Percentiles rank a stretch among this genome's conserved stretches.
Conservation (phyloP, 2,113 vertebrate species). For the Sebastes schlegelii region DNA sequence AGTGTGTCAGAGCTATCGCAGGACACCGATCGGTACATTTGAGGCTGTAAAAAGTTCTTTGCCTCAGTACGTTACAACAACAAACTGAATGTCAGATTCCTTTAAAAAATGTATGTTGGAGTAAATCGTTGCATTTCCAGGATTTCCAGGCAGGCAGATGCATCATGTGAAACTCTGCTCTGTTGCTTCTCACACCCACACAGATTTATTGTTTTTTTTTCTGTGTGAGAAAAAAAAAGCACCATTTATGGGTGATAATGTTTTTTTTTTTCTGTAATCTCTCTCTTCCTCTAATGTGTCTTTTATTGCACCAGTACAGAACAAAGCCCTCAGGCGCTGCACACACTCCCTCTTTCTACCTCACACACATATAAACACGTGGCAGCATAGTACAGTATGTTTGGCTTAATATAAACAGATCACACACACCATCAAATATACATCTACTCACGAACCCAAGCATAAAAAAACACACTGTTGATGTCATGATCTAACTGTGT, state of each 20-base stretch:
- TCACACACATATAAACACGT: conserved; percentile 22
- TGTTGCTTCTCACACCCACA: conserved; percentile 73
- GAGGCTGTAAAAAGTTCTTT: conserved; percentile 1
- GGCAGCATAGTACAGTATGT: conserved; percentile 21
- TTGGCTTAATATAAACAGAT: conserved; percentile 55
- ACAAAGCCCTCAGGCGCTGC: conserved; percentile 70
- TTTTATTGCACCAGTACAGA: conserved; percentile 81
- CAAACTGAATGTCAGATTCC: conserved; percentile 31
- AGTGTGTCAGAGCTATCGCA: conserved; percentile 12
- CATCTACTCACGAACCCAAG: neutral
- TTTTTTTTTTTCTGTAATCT: conserved; percentile 71
- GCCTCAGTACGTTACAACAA: conserved; percentile 18
- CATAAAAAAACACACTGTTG: conserved; percentile 21
- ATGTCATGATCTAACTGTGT: conserved; percentile 45
- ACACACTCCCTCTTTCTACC: conserved; percentile 7
- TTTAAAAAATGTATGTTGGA: conserved; percentile 14
- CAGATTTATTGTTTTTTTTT: conserved; percentile 63
- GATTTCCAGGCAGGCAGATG: conserved; percentile 44
- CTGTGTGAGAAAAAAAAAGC: conserved; percentile 29
- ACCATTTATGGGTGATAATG: conserved; percentile 73
- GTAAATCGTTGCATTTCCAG: conserved; percentile 40
- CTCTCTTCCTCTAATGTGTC: conserved; percentile 79
- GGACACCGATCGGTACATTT: neutral
- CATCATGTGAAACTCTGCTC: conserved; percentile 61
- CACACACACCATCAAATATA: conserved; percentile 1